Evolutionary conservation across 2,113 vertebrate species (phyloP).

Genomic region (Xiphorhynchus elegans): DNA sequence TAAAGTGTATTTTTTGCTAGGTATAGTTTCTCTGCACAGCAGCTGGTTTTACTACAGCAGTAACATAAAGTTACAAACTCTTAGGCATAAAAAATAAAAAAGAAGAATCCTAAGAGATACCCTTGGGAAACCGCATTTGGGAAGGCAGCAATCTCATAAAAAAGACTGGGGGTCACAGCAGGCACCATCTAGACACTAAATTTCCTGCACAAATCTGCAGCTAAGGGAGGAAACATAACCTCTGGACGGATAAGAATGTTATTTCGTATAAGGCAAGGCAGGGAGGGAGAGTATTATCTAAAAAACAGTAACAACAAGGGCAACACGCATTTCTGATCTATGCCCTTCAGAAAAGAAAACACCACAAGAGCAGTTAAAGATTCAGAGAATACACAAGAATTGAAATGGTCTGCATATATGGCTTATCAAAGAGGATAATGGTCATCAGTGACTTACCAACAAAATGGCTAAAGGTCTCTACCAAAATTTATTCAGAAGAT

Average conservation of each 20-base stretch:
- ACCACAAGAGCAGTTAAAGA: background rate
- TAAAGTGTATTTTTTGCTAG: background rate
- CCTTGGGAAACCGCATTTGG: background rate
- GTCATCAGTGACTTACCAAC: background rate
- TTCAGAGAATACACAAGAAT: background rate
- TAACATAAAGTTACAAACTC: background rate
- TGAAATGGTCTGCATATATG: background rate
- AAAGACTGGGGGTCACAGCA: background rate
- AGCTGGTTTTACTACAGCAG: background rate
- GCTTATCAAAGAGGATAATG: conserved; percentile 17
- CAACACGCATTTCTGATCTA: background rate
- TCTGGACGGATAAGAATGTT: background rate
- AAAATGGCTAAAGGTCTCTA: background rate
- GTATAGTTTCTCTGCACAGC: background rate
- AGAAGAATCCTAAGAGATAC: rapidly evolving
- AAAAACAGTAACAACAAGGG: background rate
- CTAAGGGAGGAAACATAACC: background rate
- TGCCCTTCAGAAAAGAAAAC: conserved; percentile 1
- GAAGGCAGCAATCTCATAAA: background rate
- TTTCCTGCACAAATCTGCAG: background rate
- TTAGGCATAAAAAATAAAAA: background rate
- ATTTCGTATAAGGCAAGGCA: background rate
- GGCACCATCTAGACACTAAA: background rate
- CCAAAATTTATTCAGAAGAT: conserved; percentile 7
- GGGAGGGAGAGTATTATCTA: background rate